phyloP scores from a whole-genome alignment of 2,888 invertebrate genomes.

The Acronicta leporina region DNA sequence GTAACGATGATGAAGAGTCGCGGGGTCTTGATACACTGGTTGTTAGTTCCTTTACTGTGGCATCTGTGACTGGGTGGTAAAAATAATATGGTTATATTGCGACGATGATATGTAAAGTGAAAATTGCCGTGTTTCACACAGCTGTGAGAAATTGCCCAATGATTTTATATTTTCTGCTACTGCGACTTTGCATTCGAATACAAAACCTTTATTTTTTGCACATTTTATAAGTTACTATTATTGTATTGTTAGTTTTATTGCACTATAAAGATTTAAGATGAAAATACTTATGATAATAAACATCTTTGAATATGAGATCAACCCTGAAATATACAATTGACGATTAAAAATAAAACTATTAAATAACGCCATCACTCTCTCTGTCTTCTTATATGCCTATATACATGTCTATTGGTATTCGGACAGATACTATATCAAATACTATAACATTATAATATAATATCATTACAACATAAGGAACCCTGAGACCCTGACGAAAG shows the following conservation, averaged over 20 bases:
- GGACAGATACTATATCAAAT: no score
- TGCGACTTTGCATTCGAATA: not conserved
- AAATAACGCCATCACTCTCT: no score
- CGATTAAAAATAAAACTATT: no score
- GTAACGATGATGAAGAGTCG: conserved; percentile 47
- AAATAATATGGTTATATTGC: conserved; percentile 60
- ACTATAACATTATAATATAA: no score
- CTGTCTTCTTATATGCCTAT: no score
- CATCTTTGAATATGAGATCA: no score
- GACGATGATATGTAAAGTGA: conserved; percentile 53
- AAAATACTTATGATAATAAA: no score
- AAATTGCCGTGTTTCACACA: conserved; percentile 58
- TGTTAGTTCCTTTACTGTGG: conserved; percentile 26
- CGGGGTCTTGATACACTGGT: conserved; percentile 45
- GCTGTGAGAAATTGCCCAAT: conserved; percentile 30
- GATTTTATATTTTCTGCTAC: conserved; percentile 12
- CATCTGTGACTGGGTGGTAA: conserved; percentile 63
- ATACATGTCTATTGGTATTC: no score
- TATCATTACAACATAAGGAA: not conserved
- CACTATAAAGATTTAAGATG: no score
- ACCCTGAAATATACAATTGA: no score
- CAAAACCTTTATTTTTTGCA: not conserved
- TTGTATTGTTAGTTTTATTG: no score
- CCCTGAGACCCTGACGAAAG: not conserved
- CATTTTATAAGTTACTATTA: not conserved